Percentiles rank a stretch among this genome's conserved stretches.
phyloP scores from a whole-genome alignment of 92 coral and sea anemone species.

The Phymanthus crucifer region DNA sequence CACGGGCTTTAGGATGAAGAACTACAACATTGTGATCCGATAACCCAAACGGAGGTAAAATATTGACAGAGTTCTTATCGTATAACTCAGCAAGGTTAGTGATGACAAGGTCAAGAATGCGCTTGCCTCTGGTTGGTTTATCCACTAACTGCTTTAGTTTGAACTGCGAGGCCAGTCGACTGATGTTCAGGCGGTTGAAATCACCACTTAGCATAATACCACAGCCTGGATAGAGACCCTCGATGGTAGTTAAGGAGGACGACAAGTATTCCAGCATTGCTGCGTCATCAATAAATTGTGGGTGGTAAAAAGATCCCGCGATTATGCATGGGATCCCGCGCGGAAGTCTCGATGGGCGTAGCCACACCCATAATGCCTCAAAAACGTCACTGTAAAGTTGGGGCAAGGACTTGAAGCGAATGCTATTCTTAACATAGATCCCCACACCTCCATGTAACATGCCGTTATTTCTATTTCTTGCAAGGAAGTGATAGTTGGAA shows the following conservation, averaged over 20 bases:
- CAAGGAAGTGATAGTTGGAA: neutral
- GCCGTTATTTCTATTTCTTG: neutral
- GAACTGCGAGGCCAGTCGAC: constrained; percentile 38
- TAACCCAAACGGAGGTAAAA: constrained; percentile 44
- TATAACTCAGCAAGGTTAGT: constrained; percentile 50
- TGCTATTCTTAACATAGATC: constrained; percentile 17
- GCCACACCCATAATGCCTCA: constrained; percentile 49
- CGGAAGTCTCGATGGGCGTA: constrained; percentile 38
- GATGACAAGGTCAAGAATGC: constrained; percentile 49
- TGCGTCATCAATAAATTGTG: constrained; percentile 16
- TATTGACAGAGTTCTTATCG: constrained; percentile 44
- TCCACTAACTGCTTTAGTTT: constrained; percentile 44
- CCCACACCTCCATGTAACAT: constrained; percentile 53
- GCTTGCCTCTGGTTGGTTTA: constrained; percentile 51
- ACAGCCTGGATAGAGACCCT: constrained; percentile 59
- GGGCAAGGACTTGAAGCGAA: constrained; percentile 2
- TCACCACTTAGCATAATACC: constrained; percentile 55
- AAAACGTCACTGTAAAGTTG: constrained; percentile 29
- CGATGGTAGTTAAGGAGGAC: constrained; percentile 45
- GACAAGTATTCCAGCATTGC: constrained; percentile 26
- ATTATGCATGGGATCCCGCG: constrained; percentile 51
- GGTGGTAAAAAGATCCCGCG: constrained; percentile 25
- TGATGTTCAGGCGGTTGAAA: constrained; percentile 59
- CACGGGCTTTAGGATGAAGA: too few relatives aligned
- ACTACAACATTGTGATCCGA: too few relatives aligned